Evolutionary conservation across 2,888 invertebrate species (phyloP), one percentile per base, ranked within the genome.

Genomic region (Cephus rjabovi): DNA sequence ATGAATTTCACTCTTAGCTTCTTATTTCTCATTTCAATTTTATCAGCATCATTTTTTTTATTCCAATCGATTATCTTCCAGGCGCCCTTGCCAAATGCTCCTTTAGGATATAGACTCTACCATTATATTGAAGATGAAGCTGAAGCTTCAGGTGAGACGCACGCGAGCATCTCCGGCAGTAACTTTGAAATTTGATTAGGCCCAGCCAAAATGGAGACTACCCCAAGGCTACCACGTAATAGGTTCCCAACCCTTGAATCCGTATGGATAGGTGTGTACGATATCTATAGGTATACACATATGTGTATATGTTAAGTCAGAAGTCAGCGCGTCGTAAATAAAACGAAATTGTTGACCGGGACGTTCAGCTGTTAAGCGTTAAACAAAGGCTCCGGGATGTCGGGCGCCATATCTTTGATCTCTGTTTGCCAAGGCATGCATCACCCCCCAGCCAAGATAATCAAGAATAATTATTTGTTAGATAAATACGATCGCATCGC

Each of bases 391-490:
- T 83, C 80, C 84, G 81, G 85, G 86, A 87, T 85, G 86, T 86
- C 86, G 86, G 84, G 76, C 80, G 79, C 81, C 84, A 84, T 89
- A 90, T 90, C 90, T 88, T 81, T 83, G 84, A 90, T 90, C 90
- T 90, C 83, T 87, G 89, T 88, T 89, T 86, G 88, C 87, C 85
- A 84, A 88, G 85, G 86, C 87, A 87, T 87, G 86, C 86, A 89
- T 89, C 88, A 87, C 77, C 80, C 78, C 78, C 75, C 82, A 75
- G 79, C 77, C 83, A 79, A 86, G 90, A 90, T 90, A 88, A 90
- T 89, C 89, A 85, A 84, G 86, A 90, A 90, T 91, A 89, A 91
- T 90, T 90, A 90, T 89, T 90, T 87, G 88, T 89, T 90, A 89
- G 89, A 91, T 90, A 89, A 90, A 89, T 87, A 88, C 85, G 90